Base-by-base conservation (phyloP, 1,140 invertebrate genomes). In the Schlechtendalia chinensis region DNA sequence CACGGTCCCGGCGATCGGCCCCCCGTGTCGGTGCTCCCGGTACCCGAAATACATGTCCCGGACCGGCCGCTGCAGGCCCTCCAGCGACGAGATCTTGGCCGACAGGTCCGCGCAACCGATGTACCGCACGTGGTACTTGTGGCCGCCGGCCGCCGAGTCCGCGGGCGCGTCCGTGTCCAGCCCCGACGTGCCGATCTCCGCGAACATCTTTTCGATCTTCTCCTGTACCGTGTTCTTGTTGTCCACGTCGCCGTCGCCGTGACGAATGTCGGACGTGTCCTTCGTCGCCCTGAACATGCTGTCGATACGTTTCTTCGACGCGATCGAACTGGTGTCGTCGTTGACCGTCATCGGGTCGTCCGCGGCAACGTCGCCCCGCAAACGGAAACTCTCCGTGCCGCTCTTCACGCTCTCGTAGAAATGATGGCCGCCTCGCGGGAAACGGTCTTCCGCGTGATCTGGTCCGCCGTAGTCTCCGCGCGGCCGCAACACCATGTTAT, bases 141-240 rank as follows among this genome's bases (percentile, higher is more conserved):
- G 90, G 1, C 88, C 56, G 14, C 83, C 19, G 87, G 12, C 50
- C 8, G 27, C 59, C 5, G 81, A 56, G 6, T 53, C 56, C 24
- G 53, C 50, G 4, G 74, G 54, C n/a, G 50, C 50, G 14, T 83
- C 82, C 3, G 67, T 67, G 39, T 77, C 81, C 16, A 53, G 74
- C 19, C 80, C 77, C 27, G 77, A 82, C 0, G 81, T 80, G 24
- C 75, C 74, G 17, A 84, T 65, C 22, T 94, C 93, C 27, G 90
- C 91, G 84, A 95, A 94, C 89, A 95, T 93, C 83, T 91, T 90
- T 84, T 94, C 93, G 84, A 95, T 95, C 81, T 91, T 89, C 14
- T 92, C 92, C 85, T 95, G 93, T 6, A 94, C 93, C 22, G 90
- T 91, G 83, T 93, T 93, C 83, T 91, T 90, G 27, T 89, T 81